Evolutionary conservation across 2,888 invertebrate genomes (phyloP).

Genomic region (Dascillus cervinus): DNA sequence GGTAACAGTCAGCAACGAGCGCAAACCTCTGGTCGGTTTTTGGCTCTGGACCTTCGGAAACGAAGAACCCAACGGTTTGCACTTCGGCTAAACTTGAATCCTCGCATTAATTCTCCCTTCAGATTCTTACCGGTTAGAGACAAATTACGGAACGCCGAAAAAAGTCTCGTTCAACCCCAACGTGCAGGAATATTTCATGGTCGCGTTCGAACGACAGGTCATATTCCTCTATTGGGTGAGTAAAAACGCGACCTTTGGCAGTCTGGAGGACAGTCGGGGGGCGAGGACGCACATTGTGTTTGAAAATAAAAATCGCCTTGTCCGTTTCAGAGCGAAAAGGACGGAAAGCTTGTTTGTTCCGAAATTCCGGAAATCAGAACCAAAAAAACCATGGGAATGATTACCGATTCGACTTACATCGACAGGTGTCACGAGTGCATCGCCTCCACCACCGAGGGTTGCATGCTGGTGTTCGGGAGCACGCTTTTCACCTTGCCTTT

Average conservation of each 20-base stretch:
- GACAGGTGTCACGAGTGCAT: constrained; percentile 44
- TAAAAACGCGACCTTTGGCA: neutral
- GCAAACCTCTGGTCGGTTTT: constrained; percentile 45
- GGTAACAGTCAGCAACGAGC: constrained; percentile 47
- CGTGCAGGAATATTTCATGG: constrained; percentile 36
- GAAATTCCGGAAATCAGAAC: constrained; percentile 35
- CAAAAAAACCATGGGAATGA: constrained; percentile 41
- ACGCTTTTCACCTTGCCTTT: constrained; percentile 40
- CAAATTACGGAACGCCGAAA: constrained; percentile 24
- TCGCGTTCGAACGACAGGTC: constrained; percentile 38
- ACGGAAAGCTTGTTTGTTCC: constrained; percentile 16
- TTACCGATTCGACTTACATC: constrained; percentile 49
- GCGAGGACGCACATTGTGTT: neutral
- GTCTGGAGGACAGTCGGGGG: neutral
- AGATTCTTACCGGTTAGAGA: constrained; percentile 16
- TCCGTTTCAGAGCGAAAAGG: constrained; percentile 9
- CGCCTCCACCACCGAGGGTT: constrained; percentile 46
- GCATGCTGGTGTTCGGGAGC: constrained; percentile 46
- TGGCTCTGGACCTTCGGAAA: constrained; percentile 56
- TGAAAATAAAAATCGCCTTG: neutral
- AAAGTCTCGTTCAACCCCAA: constrained; percentile 39
- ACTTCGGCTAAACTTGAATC: neutral
- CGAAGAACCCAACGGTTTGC: constrained; percentile 48
- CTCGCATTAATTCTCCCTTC: constrained; percentile 4
- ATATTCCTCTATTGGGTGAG: constrained; percentile 40